These are phyloP conservation scores for Tachysurus fulvidraco DNA, from an alignment of 2,113 vertebrate species.

Conservation along the genomic window DNA sequence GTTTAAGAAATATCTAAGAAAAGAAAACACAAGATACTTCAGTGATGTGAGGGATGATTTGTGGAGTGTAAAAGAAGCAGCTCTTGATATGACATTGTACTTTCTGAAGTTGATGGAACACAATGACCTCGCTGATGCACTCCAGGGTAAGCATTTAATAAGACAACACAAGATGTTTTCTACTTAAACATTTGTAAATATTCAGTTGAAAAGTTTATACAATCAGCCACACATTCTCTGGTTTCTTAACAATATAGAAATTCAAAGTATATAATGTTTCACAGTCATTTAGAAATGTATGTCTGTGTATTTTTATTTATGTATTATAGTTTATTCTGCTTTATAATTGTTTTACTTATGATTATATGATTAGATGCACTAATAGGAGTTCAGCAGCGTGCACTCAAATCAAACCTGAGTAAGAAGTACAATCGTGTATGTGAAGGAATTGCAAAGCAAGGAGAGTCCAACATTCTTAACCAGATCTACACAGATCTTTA, in stretches of 20 bases:
- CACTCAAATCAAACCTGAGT: neutral
- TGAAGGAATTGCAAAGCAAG: conserved; percentile 40
- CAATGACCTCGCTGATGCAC: conserved; percentile 10
- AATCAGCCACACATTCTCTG: neutral
- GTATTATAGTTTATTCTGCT: neutral
- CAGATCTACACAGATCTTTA: conserved; percentile 42
- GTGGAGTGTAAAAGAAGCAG: conserved; percentile 2
- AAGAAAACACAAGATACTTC: conserved; percentile 28
- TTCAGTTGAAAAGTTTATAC: neutral
- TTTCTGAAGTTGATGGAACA: conserved; percentile 15
- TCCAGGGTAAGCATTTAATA: conserved; percentile 28
- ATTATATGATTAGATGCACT: conserved; percentile 8
- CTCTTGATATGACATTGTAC: conserved; percentile 37
- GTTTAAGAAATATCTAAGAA: conserved; percentile 35
- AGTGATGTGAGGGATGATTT: neutral
- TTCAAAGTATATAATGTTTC: neutral
- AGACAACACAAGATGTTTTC: too few relatives aligned
- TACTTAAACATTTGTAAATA: neutral
- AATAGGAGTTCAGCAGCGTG: neutral
- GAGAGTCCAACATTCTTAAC: conserved; percentile 22
- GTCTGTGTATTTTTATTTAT: neutral
- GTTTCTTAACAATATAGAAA: neutral
- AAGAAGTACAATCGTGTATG: conserved; percentile 1
- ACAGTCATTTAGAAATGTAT: neutral
- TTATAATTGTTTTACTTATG: too few relatives aligned